Evolutionary conservation across 2,113 vertebrate species (phyloP).

Genomic region (Leucoraja erinaceus): DNA sequence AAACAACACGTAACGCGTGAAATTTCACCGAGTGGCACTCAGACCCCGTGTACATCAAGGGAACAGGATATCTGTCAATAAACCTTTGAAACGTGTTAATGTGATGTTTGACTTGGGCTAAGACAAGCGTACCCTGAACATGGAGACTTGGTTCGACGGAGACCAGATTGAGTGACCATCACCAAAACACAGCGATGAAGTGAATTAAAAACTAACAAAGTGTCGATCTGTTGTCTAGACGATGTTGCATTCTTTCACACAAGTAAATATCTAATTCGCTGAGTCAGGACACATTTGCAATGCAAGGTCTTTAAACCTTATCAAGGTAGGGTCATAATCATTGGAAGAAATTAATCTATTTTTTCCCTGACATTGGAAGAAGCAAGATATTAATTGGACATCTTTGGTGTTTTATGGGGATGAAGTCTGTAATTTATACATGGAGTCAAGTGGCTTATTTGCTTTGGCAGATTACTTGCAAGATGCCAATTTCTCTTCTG

Average conservation of each 20-base stretch:
- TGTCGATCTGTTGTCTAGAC: slow-evolving; percentile 37
- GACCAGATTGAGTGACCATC: not conserved
- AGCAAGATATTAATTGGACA: not conserved
- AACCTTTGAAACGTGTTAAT: slow-evolving; percentile 8
- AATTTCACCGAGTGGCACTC: not conserved
- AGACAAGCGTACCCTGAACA: not conserved
- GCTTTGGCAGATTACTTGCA: not conserved
- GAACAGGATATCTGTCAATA: slow-evolving; percentile 1
- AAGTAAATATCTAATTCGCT: not conserved
- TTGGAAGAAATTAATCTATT: not conserved
- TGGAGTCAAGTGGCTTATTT: not conserved
- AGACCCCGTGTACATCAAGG: not conserved
- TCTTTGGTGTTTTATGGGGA: not conserved
- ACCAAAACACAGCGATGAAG: slow-evolving; percentile 25
- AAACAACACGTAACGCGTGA: not conserved
- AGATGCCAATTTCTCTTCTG: not conserved
- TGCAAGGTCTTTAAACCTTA: slow-evolving; percentile 24
- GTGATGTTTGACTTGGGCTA: slow-evolving; percentile 5
- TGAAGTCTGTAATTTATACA: not conserved
- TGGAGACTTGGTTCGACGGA: slow-evolving; percentile 6
- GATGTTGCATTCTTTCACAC: slow-evolving; percentile 15
- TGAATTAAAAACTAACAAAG: slow-evolving; percentile 25
- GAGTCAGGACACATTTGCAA: not conserved
- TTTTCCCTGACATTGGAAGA: not conserved
- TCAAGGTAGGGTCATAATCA: not conserved